Base-by-base conservation (phyloP, 2,797 vertebrate species). In the Muraenolepis orangiensis region DNA sequence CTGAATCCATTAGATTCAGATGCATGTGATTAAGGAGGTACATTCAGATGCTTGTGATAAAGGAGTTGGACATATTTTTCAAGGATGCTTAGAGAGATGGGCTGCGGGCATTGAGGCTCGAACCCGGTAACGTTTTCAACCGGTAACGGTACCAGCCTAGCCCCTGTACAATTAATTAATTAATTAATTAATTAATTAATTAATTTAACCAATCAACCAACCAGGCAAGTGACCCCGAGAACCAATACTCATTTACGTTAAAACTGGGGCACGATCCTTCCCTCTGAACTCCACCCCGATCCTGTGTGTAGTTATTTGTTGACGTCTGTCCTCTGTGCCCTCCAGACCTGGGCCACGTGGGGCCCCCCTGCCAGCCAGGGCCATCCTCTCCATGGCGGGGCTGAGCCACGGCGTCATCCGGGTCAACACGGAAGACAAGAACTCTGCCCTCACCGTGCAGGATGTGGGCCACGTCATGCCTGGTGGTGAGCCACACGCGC, bases 391-490 rank as follows among this genome's bases (percentile, higher is more conserved):
- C 72, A 98, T 99, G 96, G 95, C 95, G 0, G 98, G 98, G 14
- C 91, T 99, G 87, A 99, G 98, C 81, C 97, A 96, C 0, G 94
- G 97, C 0, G 98, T 99, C 20, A 99, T 99, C 79, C 92, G 98
- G n/a, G 97, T 99, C 83, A 99, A 98, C 89, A 99, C 97, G 0
- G 98, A 99, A 83, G 98, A 98, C 85, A 98, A 98, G 90, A 98
- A 99, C 86, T 99, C 98, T 12, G 97, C 98, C 73, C 94, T 99
- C 64, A 98, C 97, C 0, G 97, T 99, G 13, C 98, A 99, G 91
- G 98, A 99, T 20, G 98, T 99, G 1, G 98, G 98, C 7, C 97
- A 99, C 0, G 96, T 98, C 74, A 99, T 99, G 96, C 98, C 98
- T 71, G 98, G 98, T 93, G 96, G 98, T 99, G 75, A 93, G 93